These are phyloP conservation scores for Colletes latitarsis DNA, from an alignment of 1,140 invertebrate genomes.

Conservation along the genomic window DNA sequence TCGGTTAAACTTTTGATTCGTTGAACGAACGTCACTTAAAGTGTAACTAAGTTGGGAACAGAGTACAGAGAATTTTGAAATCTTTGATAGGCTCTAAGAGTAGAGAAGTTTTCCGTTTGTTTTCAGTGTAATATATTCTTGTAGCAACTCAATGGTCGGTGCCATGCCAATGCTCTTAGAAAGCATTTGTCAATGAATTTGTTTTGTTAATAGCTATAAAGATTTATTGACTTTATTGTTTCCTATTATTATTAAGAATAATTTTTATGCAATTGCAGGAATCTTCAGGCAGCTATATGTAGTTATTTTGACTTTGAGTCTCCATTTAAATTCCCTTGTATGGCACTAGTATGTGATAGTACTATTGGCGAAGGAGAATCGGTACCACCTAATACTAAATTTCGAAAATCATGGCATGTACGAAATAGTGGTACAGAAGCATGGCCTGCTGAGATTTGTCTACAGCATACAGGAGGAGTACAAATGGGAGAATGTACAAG, in stretches of 20 bases:
- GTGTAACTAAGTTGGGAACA: not conserved
- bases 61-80: not conserved
- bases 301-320: constrained; percentile 95
- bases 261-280: constrained; percentile 85
- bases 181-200: too few species aligned
- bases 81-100: not conserved
- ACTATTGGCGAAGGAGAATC: constrained; percentile 89
- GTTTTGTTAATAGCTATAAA: too few species aligned
- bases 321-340: constrained; percentile 85
- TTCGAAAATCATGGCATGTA: constrained; percentile 91
- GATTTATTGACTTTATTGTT: too few species aligned
- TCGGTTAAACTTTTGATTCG: not conserved
- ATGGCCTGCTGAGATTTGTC: constrained; percentile 90
- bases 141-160: too few species aligned
- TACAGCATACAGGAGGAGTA: constrained; percentile 85
- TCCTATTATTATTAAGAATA: not conserved
- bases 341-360: constrained; percentile 90
- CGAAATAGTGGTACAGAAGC: constrained; percentile 89
- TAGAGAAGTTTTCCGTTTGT: too few species aligned
- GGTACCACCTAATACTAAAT: constrained; percentile 87
- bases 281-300: constrained; percentile 96
- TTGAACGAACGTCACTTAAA: not conserved
- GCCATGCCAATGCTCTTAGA: too few species aligned
- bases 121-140: too few species aligned
- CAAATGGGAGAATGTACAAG: constrained; percentile 83